A percentile compares a stretch with the other conserved stretches of the same genome.
Evolutionary conservation across 1,140 invertebrate genomes (phyloP).

Genomic region (Drosophila watanabei): DNA sequence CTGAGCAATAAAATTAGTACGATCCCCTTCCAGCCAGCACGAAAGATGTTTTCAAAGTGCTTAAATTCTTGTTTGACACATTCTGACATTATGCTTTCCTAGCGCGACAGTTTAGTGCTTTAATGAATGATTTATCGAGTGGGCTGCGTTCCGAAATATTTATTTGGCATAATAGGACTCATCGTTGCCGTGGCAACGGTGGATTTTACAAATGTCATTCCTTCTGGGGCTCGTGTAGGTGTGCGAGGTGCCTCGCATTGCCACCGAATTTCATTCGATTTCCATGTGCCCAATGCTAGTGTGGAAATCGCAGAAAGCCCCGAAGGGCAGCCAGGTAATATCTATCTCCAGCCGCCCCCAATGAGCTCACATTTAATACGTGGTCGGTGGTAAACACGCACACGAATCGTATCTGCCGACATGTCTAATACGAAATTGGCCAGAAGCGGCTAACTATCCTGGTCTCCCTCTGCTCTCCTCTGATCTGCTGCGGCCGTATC

Average conservation of each 20-base stretch:
- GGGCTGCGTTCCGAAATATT: conserved; percentile 26
- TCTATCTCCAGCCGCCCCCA: conserved; percentile 39
- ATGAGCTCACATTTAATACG: conserved; percentile 52
- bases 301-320: conserved; percentile 42
- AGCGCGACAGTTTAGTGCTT: conserved; percentile 44
- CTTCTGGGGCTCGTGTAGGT: conserved; percentile 10
- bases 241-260: conserved; percentile 4
- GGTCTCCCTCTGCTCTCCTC: conserved; percentile 24
- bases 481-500: conserved; percentile 32
- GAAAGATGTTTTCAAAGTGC: conserved; percentile 34
- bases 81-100: conserved; percentile 39
- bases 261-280: conserved; percentile 30
- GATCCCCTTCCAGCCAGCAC: background rate
- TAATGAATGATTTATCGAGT: conserved; percentile 47
- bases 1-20: conserved; percentile 21
- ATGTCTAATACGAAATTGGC: conserved; percentile 63
- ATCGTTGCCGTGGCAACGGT: conserved; percentile 3
- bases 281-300: conserved; percentile 35
- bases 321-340: conserved; percentile 52
- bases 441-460: conserved; percentile 38
- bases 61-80: conserved; percentile 51
- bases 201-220: conserved; percentile 30
- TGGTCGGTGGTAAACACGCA: conserved; percentile 49
- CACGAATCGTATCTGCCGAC: conserved; percentile 53
- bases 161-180: conserved; percentile 21